Evolutionary conservation across 2,113 vertebrate genomes (phyloP), one percentile per base, ranked within the genome.

Genomic region (Chaenocephalus aceratus): DNA sequence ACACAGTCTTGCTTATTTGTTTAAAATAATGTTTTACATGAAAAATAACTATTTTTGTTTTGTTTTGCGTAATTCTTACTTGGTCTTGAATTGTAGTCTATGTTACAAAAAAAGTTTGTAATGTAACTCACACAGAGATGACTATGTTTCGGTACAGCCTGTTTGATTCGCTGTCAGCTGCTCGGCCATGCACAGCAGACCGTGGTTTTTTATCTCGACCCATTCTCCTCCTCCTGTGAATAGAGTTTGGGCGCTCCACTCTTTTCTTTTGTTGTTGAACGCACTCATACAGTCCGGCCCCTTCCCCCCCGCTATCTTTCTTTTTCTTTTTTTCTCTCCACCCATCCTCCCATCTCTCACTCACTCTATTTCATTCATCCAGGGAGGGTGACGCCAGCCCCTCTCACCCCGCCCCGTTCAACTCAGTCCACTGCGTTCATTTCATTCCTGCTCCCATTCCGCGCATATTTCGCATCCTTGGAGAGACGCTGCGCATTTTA

Each of bases 361-460:
- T 89, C 90, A 77, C 94, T 92, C 86, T 41, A 58, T 83, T 82
- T 80, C 80, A 92, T 94, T 92, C 88, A 85, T 94, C 91, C 94
- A 93, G 94, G 93, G 95, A 93, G 94, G 93, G 95, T 96, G 96
- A 96, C 96, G 96, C 96, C 96, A 96, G 84, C 56, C 92, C 87
- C 90, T 74, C 82, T 80, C 82, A 88, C 94, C 92, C 95, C 96
- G 94, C 95, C 94, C 94, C 93, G 94, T 94, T 95, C 91, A 95
- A 95, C 96, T 96, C 96, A 93, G 95, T 96, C 95, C 94, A 89
- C 93, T 56, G 96, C 97, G 97, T 97, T 98, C 97, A 97, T 97
- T 96, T 98, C 97, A 98, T 98, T 97, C 97, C 96, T 97, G 95
- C 94, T 96, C 96, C 97, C 97, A 98, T 98, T 98, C 97, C 97